A percentile compares a stretch with the other conserved stretches of the same genome.
Conservation (phyloP, 2,888 invertebrate species). For the Bombylius discolor region DNA sequence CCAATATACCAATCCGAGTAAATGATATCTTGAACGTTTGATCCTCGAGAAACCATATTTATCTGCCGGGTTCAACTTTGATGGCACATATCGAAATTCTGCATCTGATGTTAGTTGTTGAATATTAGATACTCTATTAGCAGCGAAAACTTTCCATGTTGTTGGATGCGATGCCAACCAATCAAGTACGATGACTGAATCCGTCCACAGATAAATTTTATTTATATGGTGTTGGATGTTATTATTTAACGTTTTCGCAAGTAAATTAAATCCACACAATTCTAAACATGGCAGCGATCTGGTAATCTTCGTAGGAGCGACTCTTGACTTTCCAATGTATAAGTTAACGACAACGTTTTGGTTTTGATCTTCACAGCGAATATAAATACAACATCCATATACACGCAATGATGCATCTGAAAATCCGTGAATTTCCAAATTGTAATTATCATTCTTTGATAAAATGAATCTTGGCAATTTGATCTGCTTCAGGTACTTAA, state of each 20-base stretch:
- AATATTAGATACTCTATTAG: conserved; percentile 12
- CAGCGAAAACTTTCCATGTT: conserved; percentile 3
- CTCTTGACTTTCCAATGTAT: conserved; percentile 1
- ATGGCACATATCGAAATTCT: conserved; percentile 12
- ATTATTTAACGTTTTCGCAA: not conserved
- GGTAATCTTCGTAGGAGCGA: not conserved
- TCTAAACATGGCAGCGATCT: conserved; percentile 4
- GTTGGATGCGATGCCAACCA: conserved; percentile 1
- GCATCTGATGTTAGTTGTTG: conserved; percentile 4
- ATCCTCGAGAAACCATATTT: conserved; percentile 14
- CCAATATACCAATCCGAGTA: not conserved
- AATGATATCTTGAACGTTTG: not conserved
- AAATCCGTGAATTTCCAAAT: conserved; percentile 7
- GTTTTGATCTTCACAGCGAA: not conserved
- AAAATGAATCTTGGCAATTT: not conserved
- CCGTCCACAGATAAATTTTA: conserved; percentile 1
- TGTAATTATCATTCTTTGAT: not conserved
- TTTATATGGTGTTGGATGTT: not conserved
- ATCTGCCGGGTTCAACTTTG: conserved; percentile 16
- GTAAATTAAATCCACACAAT: conserved; percentile 4
- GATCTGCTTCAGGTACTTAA: not conserved
- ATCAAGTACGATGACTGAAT: conserved; percentile 3
- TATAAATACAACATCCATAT: conserved; percentile 1
- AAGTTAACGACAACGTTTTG: not conserved
- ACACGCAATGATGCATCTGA: conserved; percentile 8